Percentiles rank a stretch among this genome's conserved stretches.
Conservation (phyloP, 1,140 invertebrate genomes). For the Neotoxoptera formosana region DNA sequence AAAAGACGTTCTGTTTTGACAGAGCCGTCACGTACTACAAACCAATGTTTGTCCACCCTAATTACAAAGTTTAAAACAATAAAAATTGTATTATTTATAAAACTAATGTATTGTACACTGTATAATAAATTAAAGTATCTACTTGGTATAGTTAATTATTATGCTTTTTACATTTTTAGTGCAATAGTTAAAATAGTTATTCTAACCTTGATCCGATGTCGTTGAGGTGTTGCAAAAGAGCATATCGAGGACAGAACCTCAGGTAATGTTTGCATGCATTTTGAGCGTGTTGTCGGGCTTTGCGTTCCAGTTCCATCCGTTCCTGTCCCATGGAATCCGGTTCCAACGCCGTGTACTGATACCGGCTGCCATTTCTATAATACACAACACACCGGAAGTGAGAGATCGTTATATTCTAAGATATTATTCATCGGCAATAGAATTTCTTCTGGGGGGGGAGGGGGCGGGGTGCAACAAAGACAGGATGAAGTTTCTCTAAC, state of each 20-base stretch:
- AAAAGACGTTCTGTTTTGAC: conserved; percentile 84
- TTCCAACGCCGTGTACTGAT: conserved; percentile 75
- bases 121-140: neutral
- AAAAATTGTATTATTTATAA: neutral
- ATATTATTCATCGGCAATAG: neutral
- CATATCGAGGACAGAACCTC: conserved; percentile 73
- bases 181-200: neutral
- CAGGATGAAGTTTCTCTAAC: neutral
- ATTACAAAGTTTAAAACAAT: conserved; percentile 64
- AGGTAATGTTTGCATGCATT: conserved; percentile 74
- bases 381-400: neutral
- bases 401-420: neutral
- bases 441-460: neutral
- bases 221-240: conserved; percentile 76
- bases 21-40: conserved; percentile 80
- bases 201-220: conserved; percentile 70
- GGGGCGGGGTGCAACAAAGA: neutral
- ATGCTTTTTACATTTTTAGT: too few relatives aligned
- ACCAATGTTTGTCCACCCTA: conserved; percentile 87
- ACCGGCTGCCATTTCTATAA: conserved; percentile 68
- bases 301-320: conserved; percentile 71
- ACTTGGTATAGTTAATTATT: too few relatives aligned
- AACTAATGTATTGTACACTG: neutral
- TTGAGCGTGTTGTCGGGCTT: conserved; percentile 70
- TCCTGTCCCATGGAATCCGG: conserved; percentile 68